phyloP scores from a whole-genome alignment of 2,797 vertebrate species.

The Tympanoctomys barrerae region DNA sequence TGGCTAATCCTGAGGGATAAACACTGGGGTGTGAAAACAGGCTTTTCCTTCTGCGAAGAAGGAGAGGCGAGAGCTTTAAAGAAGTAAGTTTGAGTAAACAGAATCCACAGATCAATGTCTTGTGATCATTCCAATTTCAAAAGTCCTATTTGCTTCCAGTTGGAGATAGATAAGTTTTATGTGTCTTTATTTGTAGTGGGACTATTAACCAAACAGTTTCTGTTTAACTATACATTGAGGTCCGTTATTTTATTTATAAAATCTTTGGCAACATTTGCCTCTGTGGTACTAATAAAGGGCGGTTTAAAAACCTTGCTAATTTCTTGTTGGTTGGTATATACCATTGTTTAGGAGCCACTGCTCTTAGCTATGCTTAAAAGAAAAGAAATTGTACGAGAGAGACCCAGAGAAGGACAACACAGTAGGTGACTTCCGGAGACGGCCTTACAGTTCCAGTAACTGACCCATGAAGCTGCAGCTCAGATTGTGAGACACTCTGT shows the following conservation, averaged over 20 bases:
- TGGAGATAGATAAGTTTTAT: slow-evolving; percentile 5
- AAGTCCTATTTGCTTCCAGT: neutral
- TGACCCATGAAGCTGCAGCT: neutral
- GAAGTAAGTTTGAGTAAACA: slow-evolving; percentile 66
- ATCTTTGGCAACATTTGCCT: slow-evolving; percentile 34
- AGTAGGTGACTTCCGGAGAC: slow-evolving; percentile 22
- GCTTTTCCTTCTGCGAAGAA: slow-evolving; percentile 82
- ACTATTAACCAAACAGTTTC: slow-evolving; percentile 59
- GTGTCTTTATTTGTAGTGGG: neutral
- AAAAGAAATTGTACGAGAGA: neutral
- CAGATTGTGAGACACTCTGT: neutral
- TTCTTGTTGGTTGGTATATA: slow-evolving; percentile 38
- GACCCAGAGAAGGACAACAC: neutral
- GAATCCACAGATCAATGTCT: slow-evolving; percentile 22
- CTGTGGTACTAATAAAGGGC: neutral
- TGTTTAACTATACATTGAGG: neutral
- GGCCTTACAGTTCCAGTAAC: slow-evolving; percentile 14
- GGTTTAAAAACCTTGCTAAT: slow-evolving; percentile 59
- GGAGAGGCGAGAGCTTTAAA: slow-evolving; percentile 66
- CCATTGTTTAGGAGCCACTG: neutral
- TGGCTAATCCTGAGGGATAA: slow-evolving; percentile 83
- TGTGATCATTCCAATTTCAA: slow-evolving; percentile 22
- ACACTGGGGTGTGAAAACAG: slow-evolving; percentile 84
- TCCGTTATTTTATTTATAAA: slow-evolving; percentile 51
- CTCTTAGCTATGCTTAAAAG: slow-evolving; percentile 58